Base-by-base conservation (phyloP, 2,888 invertebrate species). In the Drosophila mulleri region DNA sequence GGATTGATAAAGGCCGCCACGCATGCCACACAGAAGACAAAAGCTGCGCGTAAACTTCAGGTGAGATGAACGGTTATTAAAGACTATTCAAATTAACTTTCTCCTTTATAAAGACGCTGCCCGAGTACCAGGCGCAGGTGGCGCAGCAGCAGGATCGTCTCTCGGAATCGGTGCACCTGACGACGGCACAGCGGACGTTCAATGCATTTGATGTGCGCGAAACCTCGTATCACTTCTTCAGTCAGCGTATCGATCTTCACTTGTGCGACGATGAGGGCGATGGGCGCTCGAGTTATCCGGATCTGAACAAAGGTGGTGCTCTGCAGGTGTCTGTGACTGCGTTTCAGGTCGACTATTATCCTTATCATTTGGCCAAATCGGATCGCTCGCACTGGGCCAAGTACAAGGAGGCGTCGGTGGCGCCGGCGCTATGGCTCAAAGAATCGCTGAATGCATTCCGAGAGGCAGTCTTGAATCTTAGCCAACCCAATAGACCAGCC, bases 181-280 rank as follows among this genome's bases (percentile, higher is more conserved):
- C 91, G 7, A 85, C 91, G 26, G 90, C 91, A 0, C 94, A 94
- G 66, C 95, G 95, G 79, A 94, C 97, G 93, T 98, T 98, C 93
- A 95, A 95, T 37, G 95, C 95, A 54, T 98, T 97, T 92, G 98
- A 99, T 94, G 98, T 99, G n/a, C 94, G 97, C 1, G 99, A 99
- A 94, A 99, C 99, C 0, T 99, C 99, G 0, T 98, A 99, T 94
- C 99, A 99, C 93, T 96, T 99, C 91, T 95, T 97, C 58, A 97
- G 97, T 66, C 97, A 98, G 75, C 95, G 98, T 89, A 97, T 99
- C 88, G 98, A 99, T 93, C 94, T 99, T 70, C 99, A 99, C 93
- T 94, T 99, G 41, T 98, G 98, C 91, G 99, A 99, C 92, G 99
- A 99, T 92, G 96, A 96, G 71, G 98, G 97, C 82, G 94, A 95